phyloP scores from a whole-genome alignment of 2,797 vertebrate genomes.

The Rhinichthys osculus region DNA sequence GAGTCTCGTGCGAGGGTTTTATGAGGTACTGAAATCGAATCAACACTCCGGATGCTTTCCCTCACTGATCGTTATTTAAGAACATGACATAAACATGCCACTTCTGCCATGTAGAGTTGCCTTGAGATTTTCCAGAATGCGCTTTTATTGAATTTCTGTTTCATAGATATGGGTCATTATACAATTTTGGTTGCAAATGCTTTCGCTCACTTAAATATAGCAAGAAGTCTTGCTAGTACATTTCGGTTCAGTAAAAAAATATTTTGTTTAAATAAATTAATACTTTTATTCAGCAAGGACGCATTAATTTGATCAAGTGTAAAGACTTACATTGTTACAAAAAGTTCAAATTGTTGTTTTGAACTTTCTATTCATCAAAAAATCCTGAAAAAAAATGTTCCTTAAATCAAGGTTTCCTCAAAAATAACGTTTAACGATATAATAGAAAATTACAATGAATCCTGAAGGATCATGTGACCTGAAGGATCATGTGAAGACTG shows the following conservation, averaged over 20 bases:
- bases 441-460: background rate
- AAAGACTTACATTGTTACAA: background rate
- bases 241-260: background rate
- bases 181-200: slow-evolving; percentile 4
- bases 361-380: background rate
- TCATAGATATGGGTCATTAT: background rate
- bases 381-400: background rate
- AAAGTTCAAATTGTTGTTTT: background rate
- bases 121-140: background rate
- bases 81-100: background rate
- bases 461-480: background rate
- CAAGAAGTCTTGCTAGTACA: background rate
- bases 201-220: background rate
- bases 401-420: background rate
- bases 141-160: slow-evolving; percentile 8
- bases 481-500: too few relatives aligned
- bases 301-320: background rate
- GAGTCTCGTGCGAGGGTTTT: slow-evolving; percentile 96
- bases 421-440: background rate
- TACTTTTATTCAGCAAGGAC: background rate
- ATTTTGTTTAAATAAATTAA: background rate
- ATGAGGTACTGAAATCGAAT: slow-evolving; percentile 87
- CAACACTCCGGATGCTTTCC: slow-evolving; percentile 65
- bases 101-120: slow-evolving; percentile 1
- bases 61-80: slow-evolving; percentile 14